These are phyloP conservation scores for Hiodon alosoides DNA, from an alignment of 2,113 vertebrate genomes.

Conservation along the genomic window DNA sequence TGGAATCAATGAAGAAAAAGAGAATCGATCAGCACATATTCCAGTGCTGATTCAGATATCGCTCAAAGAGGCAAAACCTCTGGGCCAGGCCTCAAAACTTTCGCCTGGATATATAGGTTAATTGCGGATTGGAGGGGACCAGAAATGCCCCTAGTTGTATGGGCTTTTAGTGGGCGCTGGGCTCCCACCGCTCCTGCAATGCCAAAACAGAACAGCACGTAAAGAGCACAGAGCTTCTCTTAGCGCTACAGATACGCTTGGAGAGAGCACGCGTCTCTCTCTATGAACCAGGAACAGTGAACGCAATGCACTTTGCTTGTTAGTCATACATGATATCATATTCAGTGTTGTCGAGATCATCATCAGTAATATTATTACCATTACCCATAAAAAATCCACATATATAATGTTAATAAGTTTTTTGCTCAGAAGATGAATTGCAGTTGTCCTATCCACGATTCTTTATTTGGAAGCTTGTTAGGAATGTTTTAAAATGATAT, in stretches of 20 bases:
- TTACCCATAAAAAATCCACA: background rate
- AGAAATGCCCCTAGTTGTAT: no score
- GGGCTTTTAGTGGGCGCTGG: slow-evolving; percentile 40
- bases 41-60: slow-evolving; percentile 58
- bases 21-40: slow-evolving; percentile 58
- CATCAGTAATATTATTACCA: background rate
- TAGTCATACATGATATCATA: no score
- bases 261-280: background rate
- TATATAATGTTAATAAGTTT: background rate
- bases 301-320: background rate
- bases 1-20: slow-evolving; percentile 64
- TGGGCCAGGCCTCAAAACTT: slow-evolving; percentile 45
- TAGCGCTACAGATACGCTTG: slow-evolving; percentile 13
- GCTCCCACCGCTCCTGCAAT: slow-evolving; percentile 24
- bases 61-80: slow-evolving; percentile 51
- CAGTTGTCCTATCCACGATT: background rate
- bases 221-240: background rate
- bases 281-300: background rate
- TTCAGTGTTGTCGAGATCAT: no score
- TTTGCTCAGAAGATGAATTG: background rate
- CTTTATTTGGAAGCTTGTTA: background rate
- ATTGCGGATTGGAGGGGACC: slow-evolving; percentile 50
- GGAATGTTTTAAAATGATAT: background rate
- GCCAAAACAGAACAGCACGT: slow-evolving; percentile 26
- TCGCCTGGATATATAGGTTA: slow-evolving; percentile 55